A percentile compares a stretch with the other conserved stretches of the same genome.
Evolutionary conservation across 2,113 vertebrate species (phyloP).

Genomic region (Pseudorasbora parva): DNA sequence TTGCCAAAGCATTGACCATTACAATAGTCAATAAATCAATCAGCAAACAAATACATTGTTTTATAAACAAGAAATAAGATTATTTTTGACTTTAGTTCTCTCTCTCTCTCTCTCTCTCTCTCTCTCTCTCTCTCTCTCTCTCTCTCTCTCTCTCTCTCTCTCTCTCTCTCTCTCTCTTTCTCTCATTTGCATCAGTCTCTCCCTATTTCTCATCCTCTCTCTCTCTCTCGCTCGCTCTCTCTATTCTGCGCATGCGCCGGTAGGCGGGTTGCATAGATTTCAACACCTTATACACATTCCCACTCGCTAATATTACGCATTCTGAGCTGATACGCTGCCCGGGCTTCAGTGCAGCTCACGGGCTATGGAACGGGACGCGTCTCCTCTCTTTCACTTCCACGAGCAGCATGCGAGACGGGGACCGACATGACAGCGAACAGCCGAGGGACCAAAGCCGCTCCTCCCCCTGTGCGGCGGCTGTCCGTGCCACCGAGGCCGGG

Average conservation of each 20-base stretch:
- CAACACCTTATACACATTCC: conserved; percentile 5
- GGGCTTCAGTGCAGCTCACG: conserved; percentile 51
- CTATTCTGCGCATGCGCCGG: conserved; percentile 68
- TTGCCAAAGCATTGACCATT: no score
- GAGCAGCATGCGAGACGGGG: conserved; percentile 61
- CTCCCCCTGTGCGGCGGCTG: not conserved
- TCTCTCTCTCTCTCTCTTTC: not conserved
- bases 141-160: not conserved
- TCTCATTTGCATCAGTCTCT: not conserved
- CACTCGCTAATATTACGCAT: conserved; percentile 21
- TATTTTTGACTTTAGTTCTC: not conserved
- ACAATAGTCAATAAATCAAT: no score
- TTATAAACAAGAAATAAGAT: no score
- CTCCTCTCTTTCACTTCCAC: conserved; percentile 32
- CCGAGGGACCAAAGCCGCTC: conserved; percentile 57
- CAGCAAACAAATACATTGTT: no score
- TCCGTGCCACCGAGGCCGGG: conserved; percentile 51
- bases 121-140: no score
- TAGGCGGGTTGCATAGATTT: conserved; percentile 45
- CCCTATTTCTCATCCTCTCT: not conserved
- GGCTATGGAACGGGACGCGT: conserved; percentile 40
- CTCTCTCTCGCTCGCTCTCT: not conserved
- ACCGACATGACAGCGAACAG: conserved; percentile 72
- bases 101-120: not conserved
- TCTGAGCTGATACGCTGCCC: conserved; percentile 35